Evolutionary conservation across 1,140 invertebrate genomes (phyloP).

Genomic region (Formica exsecta): DNA sequence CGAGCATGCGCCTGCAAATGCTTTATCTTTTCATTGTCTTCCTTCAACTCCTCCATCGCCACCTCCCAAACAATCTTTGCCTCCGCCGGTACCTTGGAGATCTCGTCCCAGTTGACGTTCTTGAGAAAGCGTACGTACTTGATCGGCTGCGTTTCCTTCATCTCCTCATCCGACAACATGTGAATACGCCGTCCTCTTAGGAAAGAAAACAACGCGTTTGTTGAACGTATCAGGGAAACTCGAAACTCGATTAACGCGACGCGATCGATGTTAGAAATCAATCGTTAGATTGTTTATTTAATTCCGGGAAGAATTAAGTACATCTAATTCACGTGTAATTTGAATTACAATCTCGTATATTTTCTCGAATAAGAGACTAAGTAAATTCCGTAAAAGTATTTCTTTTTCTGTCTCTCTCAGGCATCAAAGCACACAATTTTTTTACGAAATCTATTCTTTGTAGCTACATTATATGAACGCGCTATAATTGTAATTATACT

Average conservation of each 20-base stretch:
- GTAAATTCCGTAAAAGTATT: no score
- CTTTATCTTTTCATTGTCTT: conserved; percentile 26
- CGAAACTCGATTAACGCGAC: not conserved
- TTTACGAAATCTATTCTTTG: no score
- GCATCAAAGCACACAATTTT: no score
- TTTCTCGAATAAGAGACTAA: not conserved
- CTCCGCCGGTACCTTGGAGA: conserved; percentile 35
- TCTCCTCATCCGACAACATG: conserved; percentile 36
- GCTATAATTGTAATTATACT: no score
- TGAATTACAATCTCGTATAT: not conserved
- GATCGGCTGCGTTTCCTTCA: conserved; percentile 20
- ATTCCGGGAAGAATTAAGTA: not conserved
- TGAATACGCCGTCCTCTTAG: not conserved
- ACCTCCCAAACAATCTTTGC: conserved; percentile 40
- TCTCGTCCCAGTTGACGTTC: conserved; percentile 43
- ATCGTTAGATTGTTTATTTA: not conserved
- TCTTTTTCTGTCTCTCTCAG: no score
- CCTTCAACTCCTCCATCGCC: conserved; percentile 21
- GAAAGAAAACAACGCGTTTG: not conserved
- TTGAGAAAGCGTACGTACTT: conserved; percentile 52
- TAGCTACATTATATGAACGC: no score
- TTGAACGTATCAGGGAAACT: not conserved
- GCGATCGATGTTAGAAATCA: not conserved
- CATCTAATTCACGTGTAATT: not conserved
- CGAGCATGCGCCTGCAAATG: not conserved